These are phyloP conservation scores for Perdita meconis DNA, from an alignment of 2,888 invertebrate species.

Conservation along the genomic window DNA sequence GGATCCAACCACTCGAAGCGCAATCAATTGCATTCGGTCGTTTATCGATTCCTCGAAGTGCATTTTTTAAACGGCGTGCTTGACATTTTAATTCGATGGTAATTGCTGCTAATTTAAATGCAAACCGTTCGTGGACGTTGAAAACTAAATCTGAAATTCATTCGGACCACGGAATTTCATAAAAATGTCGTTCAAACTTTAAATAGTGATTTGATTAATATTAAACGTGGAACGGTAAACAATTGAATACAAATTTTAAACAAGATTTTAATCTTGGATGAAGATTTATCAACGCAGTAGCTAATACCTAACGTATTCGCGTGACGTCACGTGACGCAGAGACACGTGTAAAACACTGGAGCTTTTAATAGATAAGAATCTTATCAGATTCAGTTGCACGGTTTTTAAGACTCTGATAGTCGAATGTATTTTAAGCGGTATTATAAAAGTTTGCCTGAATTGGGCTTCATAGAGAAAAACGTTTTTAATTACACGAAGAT, in stretches of 20 bases:
- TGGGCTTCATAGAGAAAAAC: no score
- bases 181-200: no score
- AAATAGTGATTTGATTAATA: no score
- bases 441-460: neutral
- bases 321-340: constrained; percentile 14
- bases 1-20: constrained; percentile 4
- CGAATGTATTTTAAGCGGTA: neutral
- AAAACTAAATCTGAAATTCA: neutral
- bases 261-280: no score
- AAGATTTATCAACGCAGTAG: no score
- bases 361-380: constrained; percentile 2
- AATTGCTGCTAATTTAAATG: no score
- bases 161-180: no score
- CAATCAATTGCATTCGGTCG: neutral
- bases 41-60: neutral
- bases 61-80: neutral
- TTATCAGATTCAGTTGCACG: neutral
- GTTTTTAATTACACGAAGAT: constrained; percentile 41
- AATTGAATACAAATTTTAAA: no score
- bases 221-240: no score
- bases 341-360: constrained; percentile 4
- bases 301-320: neutral
- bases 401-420: neutral
- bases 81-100: constrained; percentile 4
- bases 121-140: neutral